These are phyloP conservation scores for Drosophila neoperkinsi DNA, from an alignment of 2,888 invertebrate genomes.

Conservation along the genomic window DNA sequence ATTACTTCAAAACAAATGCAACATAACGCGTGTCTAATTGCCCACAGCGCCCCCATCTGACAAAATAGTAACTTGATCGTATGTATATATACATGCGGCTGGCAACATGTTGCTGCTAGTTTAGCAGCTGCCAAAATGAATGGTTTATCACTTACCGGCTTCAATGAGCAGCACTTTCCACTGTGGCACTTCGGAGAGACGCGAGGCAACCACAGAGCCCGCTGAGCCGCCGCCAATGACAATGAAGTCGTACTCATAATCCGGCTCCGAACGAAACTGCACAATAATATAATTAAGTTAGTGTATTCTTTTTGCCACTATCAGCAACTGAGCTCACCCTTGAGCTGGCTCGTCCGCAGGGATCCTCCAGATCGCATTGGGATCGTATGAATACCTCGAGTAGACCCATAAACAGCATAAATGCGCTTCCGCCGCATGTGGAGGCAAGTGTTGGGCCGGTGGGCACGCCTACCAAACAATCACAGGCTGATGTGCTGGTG, in stretches of 20 bases:
- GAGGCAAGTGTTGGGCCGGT: slow-evolving; percentile 93
- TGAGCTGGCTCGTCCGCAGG: slow-evolving; percentile 91
- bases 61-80: slow-evolving; percentile 9
- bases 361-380: slow-evolving; percentile 95
- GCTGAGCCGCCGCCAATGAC: slow-evolving; percentile 85
- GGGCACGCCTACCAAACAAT: slow-evolving; percentile 92
- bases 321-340: slow-evolving; percentile 69
- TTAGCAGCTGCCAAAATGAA: slow-evolving; percentile 32
- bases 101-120: slow-evolving; percentile 47
- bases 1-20: slow-evolving; percentile 78
- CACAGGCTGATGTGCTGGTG: slow-evolving; percentile 87
- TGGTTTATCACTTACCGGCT: slow-evolving; percentile 82
- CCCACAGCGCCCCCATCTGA: slow-evolving; percentile 42
- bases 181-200: slow-evolving; percentile 84
- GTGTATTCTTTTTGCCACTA: background rate
- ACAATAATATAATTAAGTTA: background rate
- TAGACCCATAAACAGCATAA: slow-evolving; percentile 95
- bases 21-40: slow-evolving; percentile 75
- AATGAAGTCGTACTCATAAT: slow-evolving; percentile 85
- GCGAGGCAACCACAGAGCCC: slow-evolving; percentile 84
- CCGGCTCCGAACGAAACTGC: slow-evolving; percentile 85
- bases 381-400: slow-evolving; percentile 94
- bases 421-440: slow-evolving; percentile 93
- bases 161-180: slow-evolving; percentile 85
- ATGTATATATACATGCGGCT: slow-evolving; percentile 19